Base-by-base conservation (phyloP, 2,797 vertebrate species). In the Pangasius krempfi region DNA sequence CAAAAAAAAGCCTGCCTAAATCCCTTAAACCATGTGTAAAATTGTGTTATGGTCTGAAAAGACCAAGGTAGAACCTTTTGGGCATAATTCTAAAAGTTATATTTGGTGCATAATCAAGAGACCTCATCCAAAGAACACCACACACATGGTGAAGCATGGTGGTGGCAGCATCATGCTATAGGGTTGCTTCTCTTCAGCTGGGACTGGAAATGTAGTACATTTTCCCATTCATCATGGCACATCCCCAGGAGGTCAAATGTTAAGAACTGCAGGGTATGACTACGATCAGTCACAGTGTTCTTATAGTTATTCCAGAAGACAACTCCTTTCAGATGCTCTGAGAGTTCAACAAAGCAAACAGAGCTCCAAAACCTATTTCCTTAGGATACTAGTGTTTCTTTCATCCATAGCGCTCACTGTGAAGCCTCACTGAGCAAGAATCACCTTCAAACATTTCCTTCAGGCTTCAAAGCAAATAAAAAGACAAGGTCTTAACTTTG, bases 381-480 rank as follows among this genome's bases (percentile, higher is more conserved):
- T 75, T 30, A 62, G 87, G 52, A 73, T 75, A 62, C 58, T 70
- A 58, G 37, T 62, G 50, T 81, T 89, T 72, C 62, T 70, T 80
- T 40, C 52, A 85, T 78, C 88, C 78, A 58, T 14, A 70, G 47
- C 3, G 5, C 62, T 58, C 37, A 44, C 25, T 80, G 82, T 70
- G n/a, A 84, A 70, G 64, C 47, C 54, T 84, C 83, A 54, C 64
- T 70, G 64, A 70, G 83, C 64, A 84, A 84, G 47, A 80, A 50
- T 33, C 86, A 87, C 40, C 86, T 80, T 60, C 76, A 89, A 76
- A 84, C 68, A 86, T 86, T 25, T 86, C 84, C 56, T 86, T 86
- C 84, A 89, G 83, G 84, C 50, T 81, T 85, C 84, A 85, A 85
- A 88, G 75, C 64, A 86, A 85, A 88, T 70, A 84, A 78, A 86